Base-by-base conservation (phyloP, 2,888 invertebrate species). In the Dynastes maya region DNA sequence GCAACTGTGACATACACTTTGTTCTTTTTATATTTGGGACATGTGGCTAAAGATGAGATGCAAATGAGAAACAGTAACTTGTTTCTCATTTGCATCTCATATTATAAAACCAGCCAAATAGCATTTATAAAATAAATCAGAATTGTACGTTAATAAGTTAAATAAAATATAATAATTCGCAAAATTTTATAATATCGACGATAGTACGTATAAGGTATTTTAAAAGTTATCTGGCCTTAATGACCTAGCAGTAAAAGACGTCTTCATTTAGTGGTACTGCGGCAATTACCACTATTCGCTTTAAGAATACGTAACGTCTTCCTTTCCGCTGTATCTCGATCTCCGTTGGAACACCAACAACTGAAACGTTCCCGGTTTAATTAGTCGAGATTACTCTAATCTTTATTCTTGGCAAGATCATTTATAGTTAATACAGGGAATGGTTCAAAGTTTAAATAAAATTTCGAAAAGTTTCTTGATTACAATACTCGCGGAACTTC, bases 401-500 rank as follows among this genome's bases (percentile, higher is more conserved):
- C 72, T 72, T 72, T 72, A 40, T 58, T 72, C 72, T 40, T 72
- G 58, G 58, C 58, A 58, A 72, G 72, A 55, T 72, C 72, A 72
- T 72, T 72, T 72, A 72, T 72, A 72, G 58, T 72, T 71, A 71
- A 58, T 72, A 58, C 72, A 22, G 32, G 72, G 37, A 40, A 72
- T 40, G 40, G 72, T 72, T 58, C 37, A 72, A 72, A 72, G 72
- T 72, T 72, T 72, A 72, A 58, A 72, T 72, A 72, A 58, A 72
- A 72, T 72, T 72, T 58, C 58, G 32, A 72, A 58, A 72, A 72
- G 53, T 72, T 72, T 72, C 72, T 72, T 72, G 72, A 72, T 72
- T 72, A 72, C 40, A 72, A 61, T 72, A 58, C 72, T 58, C 27
- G 2, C 1, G 22, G 27, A 72, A 58, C 58, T 72, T 67, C n/a